phyloP scores from a whole-genome alignment of 2,888 invertebrate genomes.

The Patella pellucida region DNA sequence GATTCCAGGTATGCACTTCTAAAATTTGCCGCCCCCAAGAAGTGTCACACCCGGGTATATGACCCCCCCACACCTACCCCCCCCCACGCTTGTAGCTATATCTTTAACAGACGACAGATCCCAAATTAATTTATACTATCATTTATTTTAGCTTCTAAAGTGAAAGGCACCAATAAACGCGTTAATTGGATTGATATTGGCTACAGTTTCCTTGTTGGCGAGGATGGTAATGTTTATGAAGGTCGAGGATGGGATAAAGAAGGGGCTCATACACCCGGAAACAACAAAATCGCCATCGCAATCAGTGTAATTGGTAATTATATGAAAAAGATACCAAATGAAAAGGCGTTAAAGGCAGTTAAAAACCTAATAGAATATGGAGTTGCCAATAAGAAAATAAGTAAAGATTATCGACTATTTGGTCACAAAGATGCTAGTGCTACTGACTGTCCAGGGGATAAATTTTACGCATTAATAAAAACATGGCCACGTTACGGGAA shows the following conservation, averaged over 20 bases:
- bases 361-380: slow-evolving; percentile 55
- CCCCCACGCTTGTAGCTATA: too few species aligned
- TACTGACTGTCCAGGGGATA: slow-evolving; percentile 57
- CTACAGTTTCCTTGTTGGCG: slow-evolving; percentile 82
- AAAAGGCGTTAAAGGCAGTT: slow-evolving; percentile 47
- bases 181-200: slow-evolving; percentile 49
- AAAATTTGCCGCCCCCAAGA: too few species aligned
- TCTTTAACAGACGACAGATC: too few species aligned
- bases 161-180: slow-evolving; percentile 60
- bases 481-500: slow-evolving; percentile 37
- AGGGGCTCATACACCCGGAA: slow-evolving; percentile 79
- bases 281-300: slow-evolving; percentile 74
- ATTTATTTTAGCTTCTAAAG: slow-evolving; percentile 51
- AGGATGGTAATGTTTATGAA: slow-evolving; percentile 82
- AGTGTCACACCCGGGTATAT: too few species aligned
- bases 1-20: too few species aligned
- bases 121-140: too few species aligned
- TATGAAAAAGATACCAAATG: slow-evolving; percentile 49
- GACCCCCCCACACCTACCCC: too few species aligned
- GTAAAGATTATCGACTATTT: slow-evolving; percentile 48
- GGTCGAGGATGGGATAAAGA: slow-evolving; percentile 82
- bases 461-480: slow-evolving; percentile 48
- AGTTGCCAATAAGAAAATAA: slow-evolving; percentile 47
- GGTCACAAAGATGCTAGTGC: slow-evolving; percentile 56
- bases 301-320: slow-evolving; percentile 65